phyloP scores from a whole-genome alignment of 2,888 invertebrate species.

The Archips crataeganus region DNA sequence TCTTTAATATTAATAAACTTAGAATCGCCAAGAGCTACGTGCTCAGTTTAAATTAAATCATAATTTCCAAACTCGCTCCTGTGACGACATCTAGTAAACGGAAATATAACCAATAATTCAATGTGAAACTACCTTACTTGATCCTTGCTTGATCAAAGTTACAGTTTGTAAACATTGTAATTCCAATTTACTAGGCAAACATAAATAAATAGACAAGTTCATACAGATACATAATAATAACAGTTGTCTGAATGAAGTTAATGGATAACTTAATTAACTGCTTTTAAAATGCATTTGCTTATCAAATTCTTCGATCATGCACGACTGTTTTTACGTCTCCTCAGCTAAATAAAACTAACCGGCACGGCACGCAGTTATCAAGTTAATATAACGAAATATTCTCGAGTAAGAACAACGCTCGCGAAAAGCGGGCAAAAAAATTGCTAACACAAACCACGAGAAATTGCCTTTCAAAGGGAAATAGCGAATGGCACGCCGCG shows the following conservation, averaged over 20 bases:
- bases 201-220: not conserved
- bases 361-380: conserved; percentile 2
- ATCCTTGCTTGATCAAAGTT: not conserved
- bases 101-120: not conserved
- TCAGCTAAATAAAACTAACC: not conserved
- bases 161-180: not conserved
- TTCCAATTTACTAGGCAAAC: not conserved
- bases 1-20: no score
- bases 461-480: conserved; percentile 69
- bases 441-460: conserved; percentile 54
- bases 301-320: not conserved
- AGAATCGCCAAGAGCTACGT: no score
- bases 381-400: conserved; percentile 7
- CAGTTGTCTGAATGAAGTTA: not conserved
- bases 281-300: not conserved
- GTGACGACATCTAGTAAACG: not conserved
- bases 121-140: not conserved
- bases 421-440: conserved; percentile 56
- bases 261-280: not conserved
- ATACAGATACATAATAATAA: not conserved
- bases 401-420: not conserved
- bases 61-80: not conserved
- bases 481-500: conserved; percentile 52
- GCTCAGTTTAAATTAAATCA: no score
- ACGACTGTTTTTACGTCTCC: not conserved